Conservation (phyloP, 2,888 invertebrate genomes). For the Campoplex nolae region DNA sequence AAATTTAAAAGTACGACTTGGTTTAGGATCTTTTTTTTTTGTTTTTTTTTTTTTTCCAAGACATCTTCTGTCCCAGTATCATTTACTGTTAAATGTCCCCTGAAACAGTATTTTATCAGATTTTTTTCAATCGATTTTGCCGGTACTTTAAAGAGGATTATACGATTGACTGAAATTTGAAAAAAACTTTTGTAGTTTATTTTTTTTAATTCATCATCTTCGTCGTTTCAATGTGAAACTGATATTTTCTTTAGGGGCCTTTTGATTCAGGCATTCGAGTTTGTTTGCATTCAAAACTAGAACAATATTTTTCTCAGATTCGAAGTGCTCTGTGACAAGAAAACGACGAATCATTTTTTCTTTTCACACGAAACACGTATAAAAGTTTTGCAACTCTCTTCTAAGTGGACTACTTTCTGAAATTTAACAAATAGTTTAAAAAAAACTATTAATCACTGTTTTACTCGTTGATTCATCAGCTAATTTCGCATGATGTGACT, state of each 20-base stretch:
- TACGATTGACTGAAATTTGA: too few species aligned
- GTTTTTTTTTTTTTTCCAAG: not conserved
- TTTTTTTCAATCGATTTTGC: too few species aligned
- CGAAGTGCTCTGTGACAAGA: too few species aligned
- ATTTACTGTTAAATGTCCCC: too few species aligned
- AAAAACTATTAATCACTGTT: not conserved
- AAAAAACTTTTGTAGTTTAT: too few species aligned
- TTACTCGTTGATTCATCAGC: not conserved
- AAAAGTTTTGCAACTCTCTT: not conserved
- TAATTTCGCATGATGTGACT: conserved; percentile 34
- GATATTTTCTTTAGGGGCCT: too few species aligned
- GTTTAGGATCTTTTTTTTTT: not conserved
- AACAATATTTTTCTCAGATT: not conserved
- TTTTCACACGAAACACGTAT: too few species aligned
- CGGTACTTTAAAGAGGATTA: too few species aligned
- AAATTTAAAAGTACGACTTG: not conserved
- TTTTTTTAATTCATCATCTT: too few species aligned
- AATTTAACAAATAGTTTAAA: not conserved
- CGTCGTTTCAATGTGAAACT: too few species aligned
- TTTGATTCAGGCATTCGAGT: not conserved
- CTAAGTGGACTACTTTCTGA: not conserved
- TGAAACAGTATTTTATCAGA: too few species aligned
- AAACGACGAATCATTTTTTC: too few species aligned
- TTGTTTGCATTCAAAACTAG: not conserved
- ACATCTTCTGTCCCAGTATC: not conserved